A percentile compares a stretch with the other conserved stretches of the same genome.
phyloP scores from a whole-genome alignment of 2,888 invertebrate species.

The Crocallis elinguaria region DNA sequence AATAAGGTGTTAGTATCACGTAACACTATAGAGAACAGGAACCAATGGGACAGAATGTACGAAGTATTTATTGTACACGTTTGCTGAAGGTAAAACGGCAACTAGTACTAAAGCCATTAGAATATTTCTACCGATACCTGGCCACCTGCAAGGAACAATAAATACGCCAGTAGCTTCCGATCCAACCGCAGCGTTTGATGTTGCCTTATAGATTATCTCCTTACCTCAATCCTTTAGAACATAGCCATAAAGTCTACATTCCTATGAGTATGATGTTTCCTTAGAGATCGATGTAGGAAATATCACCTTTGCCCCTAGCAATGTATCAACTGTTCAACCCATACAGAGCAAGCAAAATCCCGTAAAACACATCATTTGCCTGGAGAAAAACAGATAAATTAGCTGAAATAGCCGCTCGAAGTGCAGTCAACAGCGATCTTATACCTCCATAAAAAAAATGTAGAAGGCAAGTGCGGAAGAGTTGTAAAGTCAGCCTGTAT shows the following conservation, averaged over 20 bases:
- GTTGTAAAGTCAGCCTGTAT: constrained; percentile 46
- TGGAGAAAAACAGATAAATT: constrained; percentile 74
- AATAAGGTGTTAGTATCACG: too few species aligned
- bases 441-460: constrained; percentile 63
- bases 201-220: constrained; percentile 21
- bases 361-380: constrained; percentile 65
- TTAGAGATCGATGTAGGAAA: constrained; percentile 17
- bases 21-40: too few species aligned
- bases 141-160: constrained; percentile 25
- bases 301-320: constrained; percentile 32
- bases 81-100: constrained; percentile 10
- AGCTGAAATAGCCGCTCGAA: constrained; percentile 60
- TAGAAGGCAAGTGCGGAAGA: constrained; percentile 52
- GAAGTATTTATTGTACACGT: neutral
- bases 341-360: constrained; percentile 53
- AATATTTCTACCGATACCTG: constrained; percentile 15
- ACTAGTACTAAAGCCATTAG: constrained; percentile 19
- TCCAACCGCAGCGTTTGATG: constrained; percentile 19
- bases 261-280: constrained; percentile 18
- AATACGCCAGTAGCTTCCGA: constrained; percentile 24
- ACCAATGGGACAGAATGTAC: neutral
- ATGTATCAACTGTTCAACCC: constrained; percentile 43
- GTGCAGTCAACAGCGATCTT: constrained; percentile 59
- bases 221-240: constrained; percentile 16
- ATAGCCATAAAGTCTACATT: neutral